A percentile compares a stretch with the other conserved stretches of the same genome.
Evolutionary conservation across 1,140 invertebrate species (phyloP).

Genomic region (Drosophila grimshawi): DNA sequence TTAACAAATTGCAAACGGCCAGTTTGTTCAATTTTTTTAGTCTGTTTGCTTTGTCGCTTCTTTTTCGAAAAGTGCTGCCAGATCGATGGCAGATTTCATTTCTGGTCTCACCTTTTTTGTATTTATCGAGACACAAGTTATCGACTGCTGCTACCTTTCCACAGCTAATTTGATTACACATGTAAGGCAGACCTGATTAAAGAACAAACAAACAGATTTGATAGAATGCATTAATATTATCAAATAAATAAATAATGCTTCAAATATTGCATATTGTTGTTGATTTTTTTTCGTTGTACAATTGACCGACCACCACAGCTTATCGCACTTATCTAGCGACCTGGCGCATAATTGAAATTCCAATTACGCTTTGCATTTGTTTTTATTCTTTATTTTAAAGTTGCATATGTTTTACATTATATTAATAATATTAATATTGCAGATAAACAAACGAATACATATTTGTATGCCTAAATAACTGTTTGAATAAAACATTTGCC

Average conservation of each 20-base stretch:
- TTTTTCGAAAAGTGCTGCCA: conserved; percentile 25
- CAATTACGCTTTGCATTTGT: conserved; percentile 33
- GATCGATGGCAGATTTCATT: not conserved
- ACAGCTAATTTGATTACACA: too few relatives aligned
- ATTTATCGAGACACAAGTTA: not conserved
- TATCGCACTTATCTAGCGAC: not conserved
- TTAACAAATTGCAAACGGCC: not conserved
- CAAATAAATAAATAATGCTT: too few relatives aligned
- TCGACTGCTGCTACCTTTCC: not conserved
- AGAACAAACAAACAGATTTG: not conserved
- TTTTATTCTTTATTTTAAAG: conserved; percentile 70
- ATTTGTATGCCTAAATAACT: conserved; percentile 79
- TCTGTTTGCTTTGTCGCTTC: conserved; percentile 5
- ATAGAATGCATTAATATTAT: too few relatives aligned
- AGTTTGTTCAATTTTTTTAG: not conserved
- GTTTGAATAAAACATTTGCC: conserved; percentile 67
- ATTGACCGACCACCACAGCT: conserved; percentile 15
- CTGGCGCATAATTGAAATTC: conserved; percentile 21
- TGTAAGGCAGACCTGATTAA: too few relatives aligned
- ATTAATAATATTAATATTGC: conserved; percentile 83
- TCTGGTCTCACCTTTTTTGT: not conserved
- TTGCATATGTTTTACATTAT: conserved; percentile 82
- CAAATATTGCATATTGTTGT: too few relatives aligned
- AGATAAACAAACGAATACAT: conserved; percentile 83
- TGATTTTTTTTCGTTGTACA: not conserved